Percentiles rank a stretch among this genome's conserved stretches.
phyloP scores from a whole-genome alignment of 2,797 vertebrate species.

The Delichon dasypus region DNA sequence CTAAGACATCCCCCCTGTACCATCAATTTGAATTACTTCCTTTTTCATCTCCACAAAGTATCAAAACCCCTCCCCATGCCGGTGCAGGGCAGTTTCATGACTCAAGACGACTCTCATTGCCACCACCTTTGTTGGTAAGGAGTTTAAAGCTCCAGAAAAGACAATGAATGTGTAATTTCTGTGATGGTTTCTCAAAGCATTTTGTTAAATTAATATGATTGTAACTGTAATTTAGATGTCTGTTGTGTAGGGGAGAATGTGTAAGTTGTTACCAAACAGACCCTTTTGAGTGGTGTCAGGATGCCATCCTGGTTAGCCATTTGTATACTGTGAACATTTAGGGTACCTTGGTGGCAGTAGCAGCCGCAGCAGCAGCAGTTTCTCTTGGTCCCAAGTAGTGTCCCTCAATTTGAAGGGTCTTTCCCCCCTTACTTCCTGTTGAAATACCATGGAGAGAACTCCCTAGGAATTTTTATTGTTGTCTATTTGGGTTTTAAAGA shows the following conservation, averaged over 20 bases:
- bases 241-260: constrained; percentile 60
- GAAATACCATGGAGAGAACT: constrained; percentile 20
- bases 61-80: background rate
- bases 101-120: constrained; percentile 45
- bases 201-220: constrained; percentile 67
- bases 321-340: constrained; percentile 43
- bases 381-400: background rate
- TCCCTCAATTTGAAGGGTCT: background rate
- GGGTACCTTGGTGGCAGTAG: constrained; percentile 21
- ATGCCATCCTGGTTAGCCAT: constrained; percentile 20
- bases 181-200: constrained; percentile 67
- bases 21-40: constrained; percentile 42
- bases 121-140: constrained; percentile 49
- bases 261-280: constrained; percentile 46
- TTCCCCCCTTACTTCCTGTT: constrained; percentile 36
- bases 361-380: constrained; percentile 52
- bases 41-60: background rate
- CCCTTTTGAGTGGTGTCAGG: constrained; percentile 46
- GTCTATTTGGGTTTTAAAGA: constrained; percentile 17
- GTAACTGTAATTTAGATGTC: constrained; percentile 70
- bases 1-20: constrained; percentile 56
- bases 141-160: constrained; percentile 66
- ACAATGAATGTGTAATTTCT: constrained; percentile 78
- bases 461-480: constrained; percentile 4
- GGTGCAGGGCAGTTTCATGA: constrained; percentile 57